Base-by-base conservation (phyloP, 2,888 invertebrate genomes). In the Lepidochrysops patricia region DNA sequence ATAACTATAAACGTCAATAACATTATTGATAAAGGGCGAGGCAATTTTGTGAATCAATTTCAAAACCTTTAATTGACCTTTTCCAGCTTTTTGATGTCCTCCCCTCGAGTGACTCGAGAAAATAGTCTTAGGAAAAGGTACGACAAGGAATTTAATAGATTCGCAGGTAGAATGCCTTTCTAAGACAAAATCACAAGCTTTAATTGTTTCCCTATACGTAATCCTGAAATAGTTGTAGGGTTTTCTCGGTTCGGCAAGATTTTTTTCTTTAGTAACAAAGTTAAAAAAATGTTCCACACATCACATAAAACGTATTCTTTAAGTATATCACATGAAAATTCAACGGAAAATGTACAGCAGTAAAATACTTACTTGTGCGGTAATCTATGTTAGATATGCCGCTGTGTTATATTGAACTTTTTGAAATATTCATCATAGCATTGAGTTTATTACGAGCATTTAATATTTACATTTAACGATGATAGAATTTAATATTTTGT, bases 51-150 rank as follows among this genome's bases (percentile, higher is more conserved):
- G 82, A 84, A 80, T 88, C 84, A 80, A 84, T 84, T 81, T 79
- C 73, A 78, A 84, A 84, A 82, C 77, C 80, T 79, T 84, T 87
- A 87, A 88, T 87, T 87, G 84, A 81, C 78, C 73, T 72, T 77
- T 73, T 72, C 71, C 70, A 70, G 70, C 75, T 79, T 80, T 80
- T 80, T 78, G 76, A 79, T 79, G 77, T 77, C 73, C 70, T 71
- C 70, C 68, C 64, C 63, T 60, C 64, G 62, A 37, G 61, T 64
- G 74, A 71, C 74, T 72, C 74, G 77, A 73, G 76, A 82, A 83
- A 84, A 77, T 78, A 76, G 82, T 58, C 58, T 34, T 50, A 80
- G 66, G 69, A 68, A 75, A 74, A 79, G 79, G 75, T 74, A 78
- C 73, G 75, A 75, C 72, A 73, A 79, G 79, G 78, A 84, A 84